Conservation (phyloP, 2,113 vertebrate species). For the Bambusicola thoracicus region DNA sequence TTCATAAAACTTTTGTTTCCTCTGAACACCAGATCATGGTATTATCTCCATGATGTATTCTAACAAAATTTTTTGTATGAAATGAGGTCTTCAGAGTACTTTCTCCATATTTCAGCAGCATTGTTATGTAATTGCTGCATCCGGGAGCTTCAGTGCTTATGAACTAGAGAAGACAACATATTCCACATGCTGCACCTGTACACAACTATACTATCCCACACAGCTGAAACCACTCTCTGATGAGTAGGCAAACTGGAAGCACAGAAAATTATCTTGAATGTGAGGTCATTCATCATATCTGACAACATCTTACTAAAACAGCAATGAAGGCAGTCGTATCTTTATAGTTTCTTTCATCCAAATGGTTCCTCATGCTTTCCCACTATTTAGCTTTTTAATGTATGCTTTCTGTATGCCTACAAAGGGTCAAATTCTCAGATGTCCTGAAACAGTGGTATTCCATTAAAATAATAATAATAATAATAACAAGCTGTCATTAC, state of each 20-base stretch:
- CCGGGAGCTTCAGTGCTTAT: constrained; percentile 10
- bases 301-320: not conserved
- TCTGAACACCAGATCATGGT: not conserved
- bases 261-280: not conserved
- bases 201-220: not conserved
- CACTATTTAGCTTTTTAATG: not conserved
- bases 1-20: not conserved
- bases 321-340: not conserved
- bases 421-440: not conserved
- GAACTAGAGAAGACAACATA: constrained; percentile 4
- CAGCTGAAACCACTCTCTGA: not conserved
- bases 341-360: not conserved
- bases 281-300: not conserved
- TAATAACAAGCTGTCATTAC: not conserved
- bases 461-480: not conserved
- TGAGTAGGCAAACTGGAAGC: not conserved
- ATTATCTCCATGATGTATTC: not conserved
- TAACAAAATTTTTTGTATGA: not conserved
- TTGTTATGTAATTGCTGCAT: constrained; percentile 43
- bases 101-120: not conserved
- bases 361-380: not conserved
- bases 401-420: not conserved
- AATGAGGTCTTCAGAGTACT: not conserved
- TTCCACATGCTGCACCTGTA: not conserved
- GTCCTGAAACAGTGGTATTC: not conserved